Base-by-base conservation (phyloP, 1,140 invertebrate species). In the Nasonia longicornis region DNA sequence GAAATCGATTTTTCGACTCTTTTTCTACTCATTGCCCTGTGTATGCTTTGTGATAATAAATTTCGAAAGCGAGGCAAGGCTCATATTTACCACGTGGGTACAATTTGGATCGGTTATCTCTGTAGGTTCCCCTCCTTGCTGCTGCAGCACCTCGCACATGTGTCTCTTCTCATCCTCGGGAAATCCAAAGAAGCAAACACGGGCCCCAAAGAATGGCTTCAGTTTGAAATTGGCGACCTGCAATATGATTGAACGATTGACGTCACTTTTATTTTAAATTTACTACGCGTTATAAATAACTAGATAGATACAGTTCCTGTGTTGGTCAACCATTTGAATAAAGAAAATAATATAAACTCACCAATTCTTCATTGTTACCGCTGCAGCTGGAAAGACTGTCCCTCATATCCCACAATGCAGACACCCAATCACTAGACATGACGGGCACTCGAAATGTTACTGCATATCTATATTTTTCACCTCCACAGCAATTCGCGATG, bases 101-200 rank as follows among this genome's bases (percentile, higher is more conserved):
- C 96, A 97, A 84, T 94, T 93, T 48, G 95, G 92, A 93, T 97
- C 96, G 82, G 96, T 94, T 67, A 95, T 89, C 79, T 93, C 91
- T 69, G 94, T 94, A 70, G 94, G 91, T 84, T 93, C 93, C 72
- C 97, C 97, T 80, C 97, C 97, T 90, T 98, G 97, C 86, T 95
- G 93, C 82, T 94, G 91, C 52, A 98, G 93, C 64, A 98, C 93
- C 87, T 98, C 96, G 67, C 93, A 94, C 97, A 99, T 98, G 87
- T 98, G 96, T 86, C 94, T 93, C 86, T 95, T 94, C 88, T 99
- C 97, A 83, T 96, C 96, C 75, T 95, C 93, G 1, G 95, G 93
- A 90, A 98, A 98, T 6, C 97, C 97, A 85, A 95, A 92, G 88
- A 98, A 98, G 89, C 95, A 96, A 29, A 99, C 93, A 85, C 93